Evolutionary conservation across 2,888 invertebrate genomes (phyloP), one percentile per base, ranked within the genome.

Genomic region (Cremastinae sp.): DNA sequence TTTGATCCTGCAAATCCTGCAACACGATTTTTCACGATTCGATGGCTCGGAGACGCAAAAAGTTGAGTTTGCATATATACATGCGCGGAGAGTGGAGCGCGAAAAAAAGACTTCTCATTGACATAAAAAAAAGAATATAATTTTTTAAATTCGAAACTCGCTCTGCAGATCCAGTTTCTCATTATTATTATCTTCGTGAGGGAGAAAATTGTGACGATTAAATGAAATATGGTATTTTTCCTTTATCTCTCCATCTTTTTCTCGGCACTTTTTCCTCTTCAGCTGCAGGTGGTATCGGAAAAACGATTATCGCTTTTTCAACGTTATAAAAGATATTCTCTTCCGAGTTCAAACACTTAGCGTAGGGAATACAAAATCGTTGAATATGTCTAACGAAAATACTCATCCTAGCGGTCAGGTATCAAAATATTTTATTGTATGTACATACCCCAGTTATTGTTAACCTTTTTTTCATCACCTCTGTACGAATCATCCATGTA

Each of bases 231-330:
- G 4, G 8, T 22, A 59, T 61, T 47, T 47, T 12, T 8, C 18
- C 18, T 18, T 10, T 20, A 9, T n/a, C 58, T 39, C 18, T 0
- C 14, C n/a, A n/a, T 43, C 58, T 18, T n/a, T 22, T 1, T 35
- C 53, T 39, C 37, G 1, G 7, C 16, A 2, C 22, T 4, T 28
- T n/a, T 28, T 35, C 28, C 41, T 22, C 22, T 41, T 22, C 39
- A 39, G 18, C 64, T 9, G 28, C 5, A 14, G 37, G 12, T 37
- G 45, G 62, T 74, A 74, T 74, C 56, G 74, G 74, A 62, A 74
- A 74, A 74, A 69, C 74, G 62, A 74, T 74, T 64, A 74, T 74
- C 68, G 62, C 56, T 35, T 14, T 16, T 18, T 22, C 43, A 55
- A 22, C 61, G 47, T 55, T 58, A n/a, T n/a, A 43, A 7, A 35